Evolutionary conservation across 2,797 vertebrate species (phyloP), one percentile per base, ranked within the genome.

Genomic region (Kryptopterus vitreolus): DNA sequence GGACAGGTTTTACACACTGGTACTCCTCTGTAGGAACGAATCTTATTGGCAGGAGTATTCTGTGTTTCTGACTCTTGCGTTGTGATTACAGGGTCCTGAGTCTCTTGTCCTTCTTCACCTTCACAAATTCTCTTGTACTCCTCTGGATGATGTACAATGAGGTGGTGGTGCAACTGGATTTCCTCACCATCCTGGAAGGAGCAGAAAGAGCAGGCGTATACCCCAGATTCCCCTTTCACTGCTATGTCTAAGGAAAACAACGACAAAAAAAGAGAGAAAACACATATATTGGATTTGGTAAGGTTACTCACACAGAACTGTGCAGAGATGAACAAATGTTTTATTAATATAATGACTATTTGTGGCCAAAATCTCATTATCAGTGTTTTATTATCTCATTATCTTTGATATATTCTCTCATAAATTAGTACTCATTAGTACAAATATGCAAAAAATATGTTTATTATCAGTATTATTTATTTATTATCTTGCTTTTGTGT

Each of bases 1-100:
- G 81, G 81, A 65, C 85, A 86, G 11, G 82, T 82, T 80, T 78
- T 86, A 57, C 80, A 84, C n/a, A 66, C 68, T 20, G 69, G 62
- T 10, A 77, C 29, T 29, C 53, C 70, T 71, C 59, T 57, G 68
- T 76, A 80, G 9, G 35, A 77, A 5, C 63, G 75, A 24, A 80
- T 16, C 33, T 79, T 80, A 43, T 15, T 16, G 8, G 8, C 38
- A 11, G 58, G 22, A 4, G 24, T 77, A 5, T n/a, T 29, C 9
- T 77, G 52, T 50, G 65, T 57, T 24, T 72, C 9, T 59, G 61
- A n/a, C 63, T 70, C 29, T 50, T 7, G 20, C 12, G 9, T 1
- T n/a, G n/a, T n/a, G n/a, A n/a, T n/a, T n/a, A n/a, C n/a, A n/a
- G n/a, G n/a, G n/a, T 74, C 55, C 72, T 55, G n/a, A 20, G 26